phyloP scores from a whole-genome alignment of 1,140 invertebrate genomes.

The Phenacoccus solenopsis region DNA sequence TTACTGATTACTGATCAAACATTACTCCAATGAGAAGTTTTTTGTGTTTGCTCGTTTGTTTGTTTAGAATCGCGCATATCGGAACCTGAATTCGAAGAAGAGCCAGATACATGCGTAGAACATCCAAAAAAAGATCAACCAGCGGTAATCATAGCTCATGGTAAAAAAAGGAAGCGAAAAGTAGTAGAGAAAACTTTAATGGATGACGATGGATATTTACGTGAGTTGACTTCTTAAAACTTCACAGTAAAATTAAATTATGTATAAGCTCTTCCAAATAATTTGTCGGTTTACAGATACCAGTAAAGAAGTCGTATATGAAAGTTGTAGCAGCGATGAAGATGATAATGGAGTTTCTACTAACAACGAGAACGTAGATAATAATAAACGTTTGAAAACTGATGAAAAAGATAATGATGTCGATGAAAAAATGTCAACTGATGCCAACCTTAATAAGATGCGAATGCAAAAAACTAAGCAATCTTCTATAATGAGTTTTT shows the following conservation, averaged over 20 bases:
- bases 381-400: background rate
- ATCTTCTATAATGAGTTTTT: background rate
- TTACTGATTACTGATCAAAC: no score
- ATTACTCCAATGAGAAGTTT: no score
- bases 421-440: background rate
- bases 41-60: no score
- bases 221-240: background rate
- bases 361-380: background rate
- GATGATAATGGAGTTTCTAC: background rate
- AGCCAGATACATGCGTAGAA: background rate
- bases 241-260: background rate
- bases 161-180: slow-evolving; percentile 9
- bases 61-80: background rate
- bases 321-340: slow-evolving; percentile 4
- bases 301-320: background rate
- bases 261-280: background rate
- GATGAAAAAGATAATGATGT: background rate
- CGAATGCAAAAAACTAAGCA: background rate
- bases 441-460: background rate
- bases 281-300: background rate
- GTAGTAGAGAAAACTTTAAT: background rate
- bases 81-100: background rate
- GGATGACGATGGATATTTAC: background rate
- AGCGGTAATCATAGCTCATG: background rate
- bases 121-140: background rate